Percentiles rank a stretch among this genome's conserved stretches.
Evolutionary conservation across 2,113 vertebrate genomes (phyloP).

Genomic region (Tychaedon coryphoeus): DNA sequence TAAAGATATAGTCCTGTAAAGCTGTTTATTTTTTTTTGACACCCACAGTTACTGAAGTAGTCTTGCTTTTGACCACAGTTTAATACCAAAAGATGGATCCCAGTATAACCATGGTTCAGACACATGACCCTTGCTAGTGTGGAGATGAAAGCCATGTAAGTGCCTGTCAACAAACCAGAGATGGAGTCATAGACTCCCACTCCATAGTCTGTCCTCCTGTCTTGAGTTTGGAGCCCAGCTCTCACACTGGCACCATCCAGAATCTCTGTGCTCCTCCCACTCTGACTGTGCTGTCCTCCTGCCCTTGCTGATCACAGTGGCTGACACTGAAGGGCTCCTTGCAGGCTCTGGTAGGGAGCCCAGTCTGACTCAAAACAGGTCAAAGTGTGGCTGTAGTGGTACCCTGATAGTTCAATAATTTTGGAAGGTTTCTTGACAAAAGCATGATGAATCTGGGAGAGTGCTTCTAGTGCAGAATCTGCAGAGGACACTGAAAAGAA

Average conservation of each 20-base stretch:
- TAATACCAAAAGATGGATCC: background rate
- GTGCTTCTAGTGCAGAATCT: background rate
- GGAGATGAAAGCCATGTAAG: background rate
- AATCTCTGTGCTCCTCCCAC: background rate
- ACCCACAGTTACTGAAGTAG: fast-evolving
- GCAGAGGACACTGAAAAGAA: background rate
- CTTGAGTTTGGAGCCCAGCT: background rate
- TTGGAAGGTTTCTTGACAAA: background rate
- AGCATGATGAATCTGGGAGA: background rate
- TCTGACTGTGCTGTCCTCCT: background rate
- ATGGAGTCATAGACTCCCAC: background rate
- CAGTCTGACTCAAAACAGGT: background rate
- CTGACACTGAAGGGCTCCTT: background rate
- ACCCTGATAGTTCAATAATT: background rate
- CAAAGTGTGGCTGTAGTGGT: background rate
- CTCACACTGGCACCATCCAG: background rate
- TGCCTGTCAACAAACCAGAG: background rate
- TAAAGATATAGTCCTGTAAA: background rate
- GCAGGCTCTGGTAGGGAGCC: too few relatives aligned
- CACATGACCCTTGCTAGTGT: background rate
- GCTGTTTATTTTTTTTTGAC: background rate
- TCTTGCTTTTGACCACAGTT: background rate
- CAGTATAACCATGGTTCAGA: background rate
- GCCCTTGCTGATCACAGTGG: background rate
- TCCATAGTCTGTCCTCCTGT: background rate